phyloP scores from a whole-genome alignment of 2,113 vertebrate species.

The Uropsilus gracilis region DNA sequence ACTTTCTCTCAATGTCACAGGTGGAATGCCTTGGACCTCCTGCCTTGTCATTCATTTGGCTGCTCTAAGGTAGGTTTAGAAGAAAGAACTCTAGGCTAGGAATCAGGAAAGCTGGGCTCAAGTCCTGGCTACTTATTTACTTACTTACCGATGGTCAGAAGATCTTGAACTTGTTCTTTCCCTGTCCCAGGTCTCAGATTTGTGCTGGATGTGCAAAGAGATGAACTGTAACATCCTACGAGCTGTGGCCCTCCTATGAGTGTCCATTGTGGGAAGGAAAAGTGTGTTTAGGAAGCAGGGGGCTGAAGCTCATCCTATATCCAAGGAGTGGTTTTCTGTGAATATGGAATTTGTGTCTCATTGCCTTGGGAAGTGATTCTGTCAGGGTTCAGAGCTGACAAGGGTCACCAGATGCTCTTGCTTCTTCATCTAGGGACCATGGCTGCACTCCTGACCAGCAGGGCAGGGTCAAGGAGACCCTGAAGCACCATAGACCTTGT shows the following conservation, averaged over 20 bases:
- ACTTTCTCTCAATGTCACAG: not conserved
- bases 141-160: not conserved
- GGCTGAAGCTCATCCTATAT: not conserved
- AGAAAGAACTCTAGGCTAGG: not conserved
- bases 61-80: not conserved
- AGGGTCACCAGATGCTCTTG: not conserved
- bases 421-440: not conserved
- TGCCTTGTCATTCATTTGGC: not conserved
- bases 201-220: too few species aligned
- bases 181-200: not conserved
- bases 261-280: not conserved
- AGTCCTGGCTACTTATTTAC: not conserved
- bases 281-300: fast-evolving
- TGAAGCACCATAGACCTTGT: not conserved
- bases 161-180: not conserved
- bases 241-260: not conserved
- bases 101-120: not conserved
- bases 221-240: not conserved
- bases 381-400: not conserved
- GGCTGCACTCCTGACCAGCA: not conserved
- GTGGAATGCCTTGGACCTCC: too few species aligned
- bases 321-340: not conserved
- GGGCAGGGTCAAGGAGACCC: not conserved
- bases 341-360: not conserved
- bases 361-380: not conserved